A percentile compares a stretch with the other conserved stretches of the same genome.
phyloP scores from a whole-genome alignment of 2,113 vertebrate species.

The Hypomesus transpacificus region DNA sequence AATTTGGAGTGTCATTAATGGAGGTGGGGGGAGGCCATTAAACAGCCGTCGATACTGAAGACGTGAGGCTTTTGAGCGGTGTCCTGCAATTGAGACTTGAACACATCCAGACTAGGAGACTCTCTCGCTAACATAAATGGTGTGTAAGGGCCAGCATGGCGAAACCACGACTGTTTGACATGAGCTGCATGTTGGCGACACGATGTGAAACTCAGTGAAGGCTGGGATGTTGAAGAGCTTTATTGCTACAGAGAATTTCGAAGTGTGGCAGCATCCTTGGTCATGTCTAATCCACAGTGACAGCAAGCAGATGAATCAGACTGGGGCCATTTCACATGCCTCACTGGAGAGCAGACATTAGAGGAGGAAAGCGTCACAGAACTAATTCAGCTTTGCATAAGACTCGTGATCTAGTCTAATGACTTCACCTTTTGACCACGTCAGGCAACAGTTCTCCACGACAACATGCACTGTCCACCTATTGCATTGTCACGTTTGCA shows the following conservation, averaged over 20 bases:
- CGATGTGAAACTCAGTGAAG: neutral
- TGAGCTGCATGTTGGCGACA: no score
- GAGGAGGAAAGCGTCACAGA: neutral
- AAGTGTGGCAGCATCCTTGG: neutral
- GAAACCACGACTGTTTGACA: neutral
- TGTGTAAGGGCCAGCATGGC: neutral
- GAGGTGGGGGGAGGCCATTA: constrained; percentile 51
- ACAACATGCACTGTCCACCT: no score
- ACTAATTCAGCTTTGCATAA: neutral
- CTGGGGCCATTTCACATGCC: constrained; percentile 4
- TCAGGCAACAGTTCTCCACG: neutral
- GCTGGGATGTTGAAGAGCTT: neutral
- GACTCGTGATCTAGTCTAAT: neutral
- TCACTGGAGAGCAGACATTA: neutral
- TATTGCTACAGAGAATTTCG: neutral
- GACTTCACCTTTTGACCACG: neutral
- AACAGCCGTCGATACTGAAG: constrained; percentile 38
- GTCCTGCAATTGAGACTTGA: neutral
- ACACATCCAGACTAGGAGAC: neutral
- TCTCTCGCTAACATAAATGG: neutral
- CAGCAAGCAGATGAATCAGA: constrained; percentile 13
- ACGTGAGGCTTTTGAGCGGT: constrained; percentile 8
- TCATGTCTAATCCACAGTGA: constrained; percentile 3
- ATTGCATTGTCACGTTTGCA: no score
- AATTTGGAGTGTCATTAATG: constrained; percentile 53